Evolutionary conservation across 2,888 invertebrate genomes (phyloP).

Genomic region (Luperina testacea): DNA sequence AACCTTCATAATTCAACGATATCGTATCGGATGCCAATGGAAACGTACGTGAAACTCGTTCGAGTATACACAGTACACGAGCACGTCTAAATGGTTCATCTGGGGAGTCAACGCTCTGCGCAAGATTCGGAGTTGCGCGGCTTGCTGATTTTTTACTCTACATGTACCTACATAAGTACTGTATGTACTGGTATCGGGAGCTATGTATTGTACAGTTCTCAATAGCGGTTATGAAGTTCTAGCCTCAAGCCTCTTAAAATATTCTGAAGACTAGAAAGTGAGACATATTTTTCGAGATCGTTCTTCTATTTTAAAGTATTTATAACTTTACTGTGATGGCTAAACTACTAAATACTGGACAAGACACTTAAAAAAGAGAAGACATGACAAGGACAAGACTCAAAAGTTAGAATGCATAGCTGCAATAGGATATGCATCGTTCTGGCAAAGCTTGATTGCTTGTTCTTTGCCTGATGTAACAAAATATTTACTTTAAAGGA

Average conservation of each 20-base stretch:
- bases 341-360: not conserved
- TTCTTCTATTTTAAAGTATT: not conserved
- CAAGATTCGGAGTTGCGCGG: slow-evolving; percentile 78
- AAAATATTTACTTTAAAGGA: not conserved
- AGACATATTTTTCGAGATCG: not conserved
- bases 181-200: slow-evolving; percentile 7
- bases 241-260: not conserved
- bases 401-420: not conserved
- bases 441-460: not conserved
- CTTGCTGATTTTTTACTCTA: slow-evolving; percentile 75
- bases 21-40: slow-evolving; percentile 68
- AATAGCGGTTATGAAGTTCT: slow-evolving; percentile 19
- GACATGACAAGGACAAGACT: too few relatives aligned
- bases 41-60: slow-evolving; percentile 80
- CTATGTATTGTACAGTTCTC: slow-evolving; percentile 18
- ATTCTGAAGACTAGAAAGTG: not conserved
- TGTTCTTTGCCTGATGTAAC: too few relatives aligned
- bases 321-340: not conserved
- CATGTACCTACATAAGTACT: slow-evolving; percentile 32
- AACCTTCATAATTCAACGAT: not conserved
- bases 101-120: slow-evolving; percentile 82
- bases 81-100: slow-evolving; percentile 83
- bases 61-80: slow-evolving; percentile 73
- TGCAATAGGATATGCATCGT: not conserved
- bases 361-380: too few relatives aligned